phyloP scores from a whole-genome alignment of 2,797 vertebrate species.

The Ataeniobius toweri region DNA sequence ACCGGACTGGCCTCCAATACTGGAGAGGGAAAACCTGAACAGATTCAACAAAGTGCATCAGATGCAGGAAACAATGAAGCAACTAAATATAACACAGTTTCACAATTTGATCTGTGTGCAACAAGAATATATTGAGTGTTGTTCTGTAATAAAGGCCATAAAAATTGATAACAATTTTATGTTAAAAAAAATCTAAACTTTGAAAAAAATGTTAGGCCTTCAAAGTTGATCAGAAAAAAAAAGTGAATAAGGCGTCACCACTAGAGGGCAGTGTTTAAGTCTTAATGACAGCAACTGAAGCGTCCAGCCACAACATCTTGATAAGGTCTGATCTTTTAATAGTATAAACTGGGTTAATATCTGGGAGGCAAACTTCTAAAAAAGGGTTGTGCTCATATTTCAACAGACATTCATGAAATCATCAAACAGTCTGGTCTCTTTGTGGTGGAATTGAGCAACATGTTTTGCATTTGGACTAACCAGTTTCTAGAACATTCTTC shows the following conservation, averaged over 20 bases:
- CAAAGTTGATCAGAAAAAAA: not conserved
- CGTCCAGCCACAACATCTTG: not conserved
- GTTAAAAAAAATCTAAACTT: not conserved
- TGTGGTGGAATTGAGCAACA: not conserved
- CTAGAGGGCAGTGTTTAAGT: slow-evolving; percentile 5
- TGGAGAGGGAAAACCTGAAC: slow-evolving; percentile 54
- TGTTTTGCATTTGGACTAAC: slow-evolving; percentile 44
- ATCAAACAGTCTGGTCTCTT: not conserved
- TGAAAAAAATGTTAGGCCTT: not conserved
- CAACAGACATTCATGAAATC: not conserved
- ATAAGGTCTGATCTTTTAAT: not conserved
- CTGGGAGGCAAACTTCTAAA: no score
- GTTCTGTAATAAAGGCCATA: not conserved
- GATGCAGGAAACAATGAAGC: not conserved
- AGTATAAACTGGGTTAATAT: not conserved
- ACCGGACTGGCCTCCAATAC: slow-evolving; percentile 11
- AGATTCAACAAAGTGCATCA: not conserved
- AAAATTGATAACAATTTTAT: no score
- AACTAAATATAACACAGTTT: not conserved
- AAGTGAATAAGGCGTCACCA: not conserved
- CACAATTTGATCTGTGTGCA: not conserved
- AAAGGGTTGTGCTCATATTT: not conserved
- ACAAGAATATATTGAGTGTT: not conserved
- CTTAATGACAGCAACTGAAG: not conserved
- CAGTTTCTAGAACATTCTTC: slow-evolving; percentile 50